phyloP scores from a whole-genome alignment of 1,140 invertebrate genomes.

The Temnothorax longispinosus region DNA sequence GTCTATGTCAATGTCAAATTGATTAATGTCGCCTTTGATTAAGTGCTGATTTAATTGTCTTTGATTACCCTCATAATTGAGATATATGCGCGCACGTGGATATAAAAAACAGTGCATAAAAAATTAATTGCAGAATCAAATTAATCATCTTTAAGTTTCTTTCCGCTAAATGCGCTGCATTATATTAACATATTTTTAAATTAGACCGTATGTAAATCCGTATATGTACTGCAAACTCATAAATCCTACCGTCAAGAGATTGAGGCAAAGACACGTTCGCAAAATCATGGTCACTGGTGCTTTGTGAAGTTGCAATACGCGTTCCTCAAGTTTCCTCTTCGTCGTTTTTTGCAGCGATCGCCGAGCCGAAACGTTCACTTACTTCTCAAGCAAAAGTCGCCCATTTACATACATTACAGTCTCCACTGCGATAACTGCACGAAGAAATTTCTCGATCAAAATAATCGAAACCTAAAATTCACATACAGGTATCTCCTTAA shows the following conservation, averaged over 20 bases:
- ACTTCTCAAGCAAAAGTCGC: constrained; percentile 19
- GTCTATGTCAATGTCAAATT: background rate
- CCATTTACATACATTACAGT: constrained; percentile 33
- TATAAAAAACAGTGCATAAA: background rate
- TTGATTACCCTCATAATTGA: background rate
- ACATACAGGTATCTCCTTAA: background rate
- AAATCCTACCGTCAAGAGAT: constrained; percentile 62
- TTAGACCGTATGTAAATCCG: background rate
- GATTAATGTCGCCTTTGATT: background rate
- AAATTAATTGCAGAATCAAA: background rate
- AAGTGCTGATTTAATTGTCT: background rate
- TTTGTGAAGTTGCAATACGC: constrained; percentile 1
- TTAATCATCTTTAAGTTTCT: background rate
- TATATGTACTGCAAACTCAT: background rate
- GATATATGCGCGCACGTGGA: no score
- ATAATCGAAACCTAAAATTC: background rate
- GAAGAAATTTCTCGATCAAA: constrained; percentile 10
- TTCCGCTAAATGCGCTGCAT: background rate
- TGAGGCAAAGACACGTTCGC: constrained; percentile 50
- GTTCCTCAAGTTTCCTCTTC: constrained; percentile 34
- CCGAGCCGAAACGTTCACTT: constrained; percentile 30
- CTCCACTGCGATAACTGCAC: background rate
- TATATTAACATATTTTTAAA: background rate
- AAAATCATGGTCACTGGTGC: constrained; percentile 56
- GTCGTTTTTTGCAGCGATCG: constrained; percentile 2